These are phyloP conservation scores for Syngnathus rostellatus DNA, from an alignment of 2,797 vertebrate genomes.

Conservation along the genomic window DNA sequence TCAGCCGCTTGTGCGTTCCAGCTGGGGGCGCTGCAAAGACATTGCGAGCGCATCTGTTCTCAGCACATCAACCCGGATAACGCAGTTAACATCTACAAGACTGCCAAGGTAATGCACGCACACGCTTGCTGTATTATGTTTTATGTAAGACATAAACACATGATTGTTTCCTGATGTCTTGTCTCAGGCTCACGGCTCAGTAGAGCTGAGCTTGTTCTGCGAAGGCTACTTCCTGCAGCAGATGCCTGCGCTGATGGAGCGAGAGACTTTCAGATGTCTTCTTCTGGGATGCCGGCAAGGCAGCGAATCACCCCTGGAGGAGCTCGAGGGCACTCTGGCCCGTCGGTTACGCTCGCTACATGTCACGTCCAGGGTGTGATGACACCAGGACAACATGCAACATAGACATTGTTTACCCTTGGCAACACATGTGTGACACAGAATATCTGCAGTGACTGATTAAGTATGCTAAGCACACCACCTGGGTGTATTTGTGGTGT, in stretches of 20 bases:
- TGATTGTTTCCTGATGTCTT: background rate
- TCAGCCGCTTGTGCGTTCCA: slow-evolving; percentile 88
- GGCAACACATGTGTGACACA: slow-evolving; percentile 4
- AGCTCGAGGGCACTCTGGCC: slow-evolving; percentile 80
- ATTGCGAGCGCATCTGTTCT: slow-evolving; percentile 90
- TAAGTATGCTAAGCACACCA: slow-evolving; percentile 10
- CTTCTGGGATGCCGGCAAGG: slow-evolving; percentile 80
- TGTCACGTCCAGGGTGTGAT: slow-evolving; percentile 84
- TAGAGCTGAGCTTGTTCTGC: slow-evolving; percentile 80
- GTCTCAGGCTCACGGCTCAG: slow-evolving; percentile 75
- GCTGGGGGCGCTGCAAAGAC: slow-evolving; percentile 82
- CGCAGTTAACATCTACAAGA: slow-evolving; percentile 84
- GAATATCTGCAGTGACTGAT: slow-evolving; percentile 12
- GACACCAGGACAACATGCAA: slow-evolving; percentile 11
- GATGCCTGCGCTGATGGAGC: slow-evolving; percentile 85
- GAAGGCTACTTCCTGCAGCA: slow-evolving; percentile 93
- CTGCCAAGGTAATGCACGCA: slow-evolving; percentile 78
- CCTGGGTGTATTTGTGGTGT: slow-evolving; percentile 12
- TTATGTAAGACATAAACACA: background rate
- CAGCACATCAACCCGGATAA: slow-evolving; percentile 80
- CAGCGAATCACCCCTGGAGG: slow-evolving; percentile 77
- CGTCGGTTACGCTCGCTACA: slow-evolving; percentile 81
- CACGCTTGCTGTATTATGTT: background rate
- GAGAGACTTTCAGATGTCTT: slow-evolving; percentile 80
- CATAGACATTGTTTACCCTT: background rate